phyloP scores from a whole-genome alignment of 2,888 invertebrate genomes.

The Aphidius colemani region DNA sequence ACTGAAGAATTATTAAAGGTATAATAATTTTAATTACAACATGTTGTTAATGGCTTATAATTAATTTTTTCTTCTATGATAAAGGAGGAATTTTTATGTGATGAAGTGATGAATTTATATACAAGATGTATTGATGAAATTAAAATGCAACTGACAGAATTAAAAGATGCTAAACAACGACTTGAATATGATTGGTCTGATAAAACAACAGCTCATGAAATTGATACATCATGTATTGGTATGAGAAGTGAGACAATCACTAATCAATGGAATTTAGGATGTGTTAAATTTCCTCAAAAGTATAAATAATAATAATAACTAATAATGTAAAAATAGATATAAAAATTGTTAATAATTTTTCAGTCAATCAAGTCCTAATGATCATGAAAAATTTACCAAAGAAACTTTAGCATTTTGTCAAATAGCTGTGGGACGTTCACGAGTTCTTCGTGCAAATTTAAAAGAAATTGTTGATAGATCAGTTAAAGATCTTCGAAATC shows the following conservation, averaged over 20 bases:
- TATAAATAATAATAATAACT: conserved; percentile 40
- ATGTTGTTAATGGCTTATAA: neutral
- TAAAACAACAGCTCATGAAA: conserved; percentile 63
- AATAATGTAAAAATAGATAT: too few species aligned
- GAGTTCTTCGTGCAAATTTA: conserved; percentile 55
- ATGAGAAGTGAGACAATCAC: conserved; percentile 58
- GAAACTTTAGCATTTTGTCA: conserved; percentile 62
- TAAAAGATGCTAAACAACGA: conserved; percentile 62
- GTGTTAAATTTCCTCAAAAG: conserved; percentile 63
- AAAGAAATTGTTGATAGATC: conserved; percentile 60
- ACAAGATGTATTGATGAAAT: conserved; percentile 46
- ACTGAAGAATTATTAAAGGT: conserved; percentile 77
- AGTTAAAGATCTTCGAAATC: conserved; percentile 62
- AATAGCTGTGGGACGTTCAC: conserved; percentile 61
- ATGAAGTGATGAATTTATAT: conserved; percentile 46
- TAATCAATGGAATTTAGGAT: conserved; percentile 63
- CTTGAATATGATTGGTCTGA: conserved; percentile 66
- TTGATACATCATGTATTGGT: conserved; percentile 60
- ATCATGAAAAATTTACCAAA: conserved; percentile 63
- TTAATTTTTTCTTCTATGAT: neutral
- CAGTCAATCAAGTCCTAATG: conserved; percentile 63
- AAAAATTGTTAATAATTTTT: neutral
- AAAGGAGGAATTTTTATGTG: conserved; percentile 48
- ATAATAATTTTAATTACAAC: neutral
- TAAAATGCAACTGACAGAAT: conserved; percentile 54